Evolutionary conservation across 1,140 invertebrate genomes (phyloP), one percentile per base, ranked within the genome.

Genomic region (Brachionus sp.): DNA sequence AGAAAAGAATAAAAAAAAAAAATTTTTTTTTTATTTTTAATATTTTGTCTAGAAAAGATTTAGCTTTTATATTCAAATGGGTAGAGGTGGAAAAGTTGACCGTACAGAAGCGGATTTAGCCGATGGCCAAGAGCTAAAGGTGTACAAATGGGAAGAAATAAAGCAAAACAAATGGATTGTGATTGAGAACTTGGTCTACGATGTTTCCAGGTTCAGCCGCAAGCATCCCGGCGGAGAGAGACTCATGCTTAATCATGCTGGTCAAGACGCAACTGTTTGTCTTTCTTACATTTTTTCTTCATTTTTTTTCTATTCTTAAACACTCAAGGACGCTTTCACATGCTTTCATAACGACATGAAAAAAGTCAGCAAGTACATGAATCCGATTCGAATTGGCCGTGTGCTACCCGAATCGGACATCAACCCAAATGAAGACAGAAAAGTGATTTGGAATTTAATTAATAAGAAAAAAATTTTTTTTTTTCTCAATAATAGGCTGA

Each of bases 251-350:
- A 86, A 88, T 77, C 88, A 85, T 84, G 86, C 86, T 75, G 88
- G 88, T 29, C 86, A 89, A 85, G 88, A 89, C 83, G 88, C 88
- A 10, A 88, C 88, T 78, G 88, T 88, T 86, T 85, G 86, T 35
- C 7, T 44, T 46, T 5, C 2, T 7, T 39, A 19, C 5, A 39
- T 10, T 42, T 39, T 16, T 37, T 33, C 23, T 70, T 0, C 5
- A 23, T 12, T 19, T 39, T 19, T 12, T 9, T 7, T 7, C 9
- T 23, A 70, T 39, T n/a, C 13, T n/a, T 39, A 16, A 19, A 19
- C n/a, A n/a, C 37, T 3, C n/a, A 6, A 70, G 66, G 70, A 75
- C 10, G 70, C 70, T 75, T 75, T 75, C 25, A 12, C 13, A 19
- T 9, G 19, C 10, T 75, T 75, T 75, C 70, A 75, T 19, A 75